phyloP scores from a whole-genome alignment of 1,140 invertebrate genomes.

The Diuraphis noxia region DNA sequence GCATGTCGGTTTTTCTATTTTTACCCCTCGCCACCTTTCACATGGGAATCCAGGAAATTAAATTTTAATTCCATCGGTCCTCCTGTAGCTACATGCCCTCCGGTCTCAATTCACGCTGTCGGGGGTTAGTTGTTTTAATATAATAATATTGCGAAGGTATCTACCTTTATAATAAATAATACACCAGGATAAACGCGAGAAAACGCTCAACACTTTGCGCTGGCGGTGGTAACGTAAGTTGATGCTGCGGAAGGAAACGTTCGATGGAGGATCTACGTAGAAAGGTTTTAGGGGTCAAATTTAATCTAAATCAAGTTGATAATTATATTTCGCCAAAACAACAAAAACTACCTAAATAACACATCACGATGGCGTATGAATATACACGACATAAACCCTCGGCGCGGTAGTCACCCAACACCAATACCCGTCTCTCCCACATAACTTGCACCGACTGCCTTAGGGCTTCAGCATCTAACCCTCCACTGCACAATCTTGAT shows the following conservation, averaged over 20 bases:
- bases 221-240: neutral
- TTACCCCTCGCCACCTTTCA: neutral
- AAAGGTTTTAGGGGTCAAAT: neutral
- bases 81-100: neutral
- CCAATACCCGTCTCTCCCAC: neutral
- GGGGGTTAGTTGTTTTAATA: constrained; percentile 41
- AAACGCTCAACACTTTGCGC: neutral
- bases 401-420: neutral
- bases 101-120: neutral
- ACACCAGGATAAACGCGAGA: neutral
- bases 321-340: neutral
- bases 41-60: constrained; percentile 24
- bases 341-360: constrained; percentile 29
- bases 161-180: neutral
- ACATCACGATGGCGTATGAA: neutral
- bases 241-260: neutral
- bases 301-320: constrained; percentile 45
- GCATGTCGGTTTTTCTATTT: neutral
- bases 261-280: neutral
- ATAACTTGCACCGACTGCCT: neutral
- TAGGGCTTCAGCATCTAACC: neutral
- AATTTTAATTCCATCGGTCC: constrained; percentile 30
- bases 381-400: neutral
- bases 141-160: neutral
- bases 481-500: neutral